phyloP scores from a whole-genome alignment of 1,140 invertebrate genomes.

The Armadillidium nasatum region DNA sequence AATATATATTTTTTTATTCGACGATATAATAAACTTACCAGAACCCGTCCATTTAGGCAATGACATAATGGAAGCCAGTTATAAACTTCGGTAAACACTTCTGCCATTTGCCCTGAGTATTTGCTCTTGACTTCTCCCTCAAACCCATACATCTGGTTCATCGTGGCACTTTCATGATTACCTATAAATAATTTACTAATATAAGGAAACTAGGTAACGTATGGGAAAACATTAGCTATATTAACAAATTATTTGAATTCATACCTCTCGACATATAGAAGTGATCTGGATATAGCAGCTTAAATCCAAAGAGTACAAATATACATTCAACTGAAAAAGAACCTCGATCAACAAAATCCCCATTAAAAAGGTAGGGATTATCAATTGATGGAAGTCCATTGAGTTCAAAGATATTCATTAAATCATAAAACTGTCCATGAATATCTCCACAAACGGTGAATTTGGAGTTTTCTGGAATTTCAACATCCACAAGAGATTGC shows the following conservation, averaged over 20 bases:
- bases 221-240: slow-evolving; percentile 18
- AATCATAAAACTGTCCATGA: slow-evolving; percentile 97
- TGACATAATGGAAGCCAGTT: slow-evolving; percentile 95
- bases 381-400: slow-evolving; percentile 90
- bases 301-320: slow-evolving; percentile 94
- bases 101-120: slow-evolving; percentile 87
- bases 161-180: slow-evolving; percentile 94
- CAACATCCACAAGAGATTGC: slow-evolving; percentile 84
- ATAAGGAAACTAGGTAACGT: too few species aligned
- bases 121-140: slow-evolving; percentile 96
- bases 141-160: slow-evolving; percentile 99
- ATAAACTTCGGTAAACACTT: slow-evolving; percentile 97
- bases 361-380: slow-evolving; percentile 98
- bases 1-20: too few species aligned
- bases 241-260: slow-evolving; percentile 31
- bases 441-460: slow-evolving; percentile 99
- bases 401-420: slow-evolving; percentile 95
- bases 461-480: slow-evolving; percentile 78
- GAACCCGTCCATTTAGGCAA: slow-evolving; percentile 83
- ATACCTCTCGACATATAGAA: slow-evolving; percentile 96
- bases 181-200: slow-evolving; percentile 58
- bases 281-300: slow-evolving; percentile 91
- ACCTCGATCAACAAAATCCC: slow-evolving; percentile 98
- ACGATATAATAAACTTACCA: slow-evolving; percentile 50
- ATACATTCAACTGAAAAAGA: slow-evolving; percentile 99